phyloP scores from a whole-genome alignment of 2,888 invertebrate genomes.

The Athetis lepigone region DNA sequence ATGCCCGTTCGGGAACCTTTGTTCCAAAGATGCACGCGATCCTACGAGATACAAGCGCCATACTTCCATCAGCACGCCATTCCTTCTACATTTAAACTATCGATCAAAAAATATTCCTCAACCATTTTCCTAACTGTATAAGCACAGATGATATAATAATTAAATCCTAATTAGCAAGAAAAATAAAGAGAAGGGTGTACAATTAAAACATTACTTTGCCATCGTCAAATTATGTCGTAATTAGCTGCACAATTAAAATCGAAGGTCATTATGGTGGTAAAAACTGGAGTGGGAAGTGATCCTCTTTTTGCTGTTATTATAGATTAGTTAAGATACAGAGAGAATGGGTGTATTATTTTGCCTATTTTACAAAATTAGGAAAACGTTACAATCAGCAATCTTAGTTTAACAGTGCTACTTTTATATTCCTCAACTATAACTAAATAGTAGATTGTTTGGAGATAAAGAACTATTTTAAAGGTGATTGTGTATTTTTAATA shows the following conservation, averaged over 20 bases:
- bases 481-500: too few relatives aligned
- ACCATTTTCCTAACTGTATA: slow-evolving; percentile 52
- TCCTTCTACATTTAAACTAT: slow-evolving; percentile 20
- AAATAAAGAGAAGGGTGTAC: slow-evolving; percentile 78
- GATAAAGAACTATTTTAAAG: too few relatives aligned
- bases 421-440: too few relatives aligned
- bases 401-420: too few relatives aligned
- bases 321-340: slow-evolving; percentile 68
- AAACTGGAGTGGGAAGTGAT: slow-evolving; percentile 85
- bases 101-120: neutral
- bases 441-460: too few relatives aligned
- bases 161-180: slow-evolving; percentile 82
- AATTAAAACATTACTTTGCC: slow-evolving; percentile 88
- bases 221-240: slow-evolving; percentile 87
- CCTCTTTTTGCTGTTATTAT: slow-evolving; percentile 76
- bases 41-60: slow-evolving; percentile 61
- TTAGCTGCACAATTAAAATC: slow-evolving; percentile 86
- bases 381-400: too few relatives aligned
- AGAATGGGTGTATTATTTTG: slow-evolving; percentile 5
- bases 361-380: neutral
- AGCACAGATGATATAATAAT: slow-evolving; percentile 79
- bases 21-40: slow-evolving; percentile 70
- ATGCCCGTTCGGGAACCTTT: slow-evolving; percentile 67
- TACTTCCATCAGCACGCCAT: slow-evolving; percentile 68
- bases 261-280: slow-evolving; percentile 85